Evolutionary conservation across 2,113 vertebrate genomes (phyloP).

Genomic region (Dolichotis patagonum): DNA sequence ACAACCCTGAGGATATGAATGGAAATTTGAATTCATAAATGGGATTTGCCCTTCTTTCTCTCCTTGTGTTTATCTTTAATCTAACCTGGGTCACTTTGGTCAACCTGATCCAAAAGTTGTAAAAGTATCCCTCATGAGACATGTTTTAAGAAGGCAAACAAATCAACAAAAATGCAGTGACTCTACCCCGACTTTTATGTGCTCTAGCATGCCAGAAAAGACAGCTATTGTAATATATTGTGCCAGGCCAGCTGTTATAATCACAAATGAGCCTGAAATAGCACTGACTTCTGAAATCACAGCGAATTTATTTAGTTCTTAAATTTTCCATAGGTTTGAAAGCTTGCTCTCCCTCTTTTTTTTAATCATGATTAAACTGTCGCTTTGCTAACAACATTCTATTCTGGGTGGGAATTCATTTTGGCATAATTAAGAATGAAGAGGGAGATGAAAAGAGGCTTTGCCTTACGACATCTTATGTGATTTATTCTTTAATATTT

Average conservation of each 20-base stretch:
- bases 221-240: constrained; percentile 54
- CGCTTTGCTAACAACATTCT: constrained; percentile 17
- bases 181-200: constrained; percentile 8
- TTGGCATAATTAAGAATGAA: constrained; percentile 55
- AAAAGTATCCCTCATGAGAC: neutral
- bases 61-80: neutral
- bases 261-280: constrained; percentile 63
- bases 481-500: constrained; percentile 36
- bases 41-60: neutral
- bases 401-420: constrained; percentile 52
- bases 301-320: constrained; percentile 57
- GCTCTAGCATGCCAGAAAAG: constrained; percentile 50
- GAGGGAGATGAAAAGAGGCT: neutral
- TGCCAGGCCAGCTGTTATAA: constrained; percentile 56
- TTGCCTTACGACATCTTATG: neutral
- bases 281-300: constrained; percentile 61
- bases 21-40: neutral
- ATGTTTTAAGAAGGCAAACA: neutral
- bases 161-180: neutral
- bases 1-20: neutral
- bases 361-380: constrained; percentile 7
- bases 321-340: constrained; percentile 63
- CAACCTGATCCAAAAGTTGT: neutral
- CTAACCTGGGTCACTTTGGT: neutral
- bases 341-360: neutral